A percentile compares a stretch with the other conserved stretches of the same genome.
phyloP scores from a whole-genome alignment of 2,888 invertebrate genomes.

The Agriotes lineatus region DNA sequence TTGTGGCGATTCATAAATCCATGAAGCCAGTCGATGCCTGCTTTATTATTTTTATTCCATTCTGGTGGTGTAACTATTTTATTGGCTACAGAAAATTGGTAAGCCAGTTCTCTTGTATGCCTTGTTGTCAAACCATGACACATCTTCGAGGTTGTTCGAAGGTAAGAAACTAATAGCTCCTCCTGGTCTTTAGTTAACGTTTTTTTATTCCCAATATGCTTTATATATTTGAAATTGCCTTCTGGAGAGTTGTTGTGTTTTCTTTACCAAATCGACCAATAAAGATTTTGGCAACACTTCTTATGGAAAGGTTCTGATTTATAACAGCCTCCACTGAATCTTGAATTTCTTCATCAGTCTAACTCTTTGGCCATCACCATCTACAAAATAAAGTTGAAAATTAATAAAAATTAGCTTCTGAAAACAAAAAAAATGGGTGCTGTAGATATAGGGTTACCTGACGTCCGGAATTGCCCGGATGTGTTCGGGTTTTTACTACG shows the following conservation, averaged over 20 bases:
- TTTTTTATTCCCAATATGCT: neutral
- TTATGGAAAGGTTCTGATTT: slow-evolving; percentile 40
- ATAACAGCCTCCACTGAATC: slow-evolving; percentile 29
- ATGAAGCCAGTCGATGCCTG: slow-evolving; percentile 40
- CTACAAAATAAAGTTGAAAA: neutral
- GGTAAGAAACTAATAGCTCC: slow-evolving; percentile 43
- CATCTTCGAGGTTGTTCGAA: slow-evolving; percentile 48
- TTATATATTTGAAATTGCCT: neutral
- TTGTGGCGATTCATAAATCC: slow-evolving; percentile 40
- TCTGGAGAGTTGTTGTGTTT: slow-evolving; percentile 2
- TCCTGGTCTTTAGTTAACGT: slow-evolving; percentile 48
- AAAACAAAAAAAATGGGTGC: slow-evolving; percentile 1
- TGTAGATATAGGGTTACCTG: too few species aligned
- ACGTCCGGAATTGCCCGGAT: too few species aligned
- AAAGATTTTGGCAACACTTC: slow-evolving; percentile 42
- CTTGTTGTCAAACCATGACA: slow-evolving; percentile 49
- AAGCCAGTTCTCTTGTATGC: slow-evolving; percentile 35
- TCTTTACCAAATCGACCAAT: neutral
- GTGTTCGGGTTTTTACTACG: too few species aligned
- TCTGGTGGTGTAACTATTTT: slow-evolving; percentile 20
- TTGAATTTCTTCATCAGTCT: slow-evolving; percentile 9
- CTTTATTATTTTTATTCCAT: slow-evolving; percentile 36
- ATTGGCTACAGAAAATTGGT: slow-evolving; percentile 27
- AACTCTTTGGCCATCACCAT: slow-evolving; percentile 4
- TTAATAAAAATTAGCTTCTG: neutral